Percentiles rank a stretch among this genome's conserved stretches.
Evolutionary conservation across 2,113 vertebrate genomes (phyloP).

Genomic region (Siniperca knerii): DNA sequence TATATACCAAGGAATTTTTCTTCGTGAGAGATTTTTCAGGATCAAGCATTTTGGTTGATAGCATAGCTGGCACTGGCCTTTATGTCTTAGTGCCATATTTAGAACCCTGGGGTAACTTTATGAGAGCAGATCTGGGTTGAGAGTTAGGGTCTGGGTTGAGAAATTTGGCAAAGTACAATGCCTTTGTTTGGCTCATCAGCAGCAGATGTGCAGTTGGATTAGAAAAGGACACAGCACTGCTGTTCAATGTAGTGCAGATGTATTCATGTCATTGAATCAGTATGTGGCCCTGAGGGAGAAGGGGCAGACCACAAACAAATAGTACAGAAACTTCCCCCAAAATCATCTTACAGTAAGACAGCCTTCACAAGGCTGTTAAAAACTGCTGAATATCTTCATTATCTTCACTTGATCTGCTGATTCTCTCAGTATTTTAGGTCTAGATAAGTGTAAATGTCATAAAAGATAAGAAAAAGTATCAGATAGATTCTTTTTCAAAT

Average conservation of each 20-base stretch:
- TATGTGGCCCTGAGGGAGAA: slow-evolving; percentile 72
- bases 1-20: slow-evolving; percentile 24
- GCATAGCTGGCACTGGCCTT: slow-evolving; percentile 28
- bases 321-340: slow-evolving; percentile 51
- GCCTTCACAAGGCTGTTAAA: slow-evolving; percentile 18
- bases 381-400: slow-evolving; percentile 17
- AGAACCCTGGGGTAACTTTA: slow-evolving; percentile 50
- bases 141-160: slow-evolving; percentile 23
- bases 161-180: slow-evolving; percentile 61
- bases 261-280: slow-evolving; percentile 80
- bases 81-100: slow-evolving; percentile 39
- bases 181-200: slow-evolving; percentile 79
- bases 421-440: neutral
- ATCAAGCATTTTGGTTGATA: slow-evolving; percentile 44
- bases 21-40: slow-evolving; percentile 11
- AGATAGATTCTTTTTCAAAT: neutral
- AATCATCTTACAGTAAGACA: slow-evolving; percentile 40
- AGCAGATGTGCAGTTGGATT: slow-evolving; percentile 80
- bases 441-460: neutral
- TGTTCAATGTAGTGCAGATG: slow-evolving; percentile 81
- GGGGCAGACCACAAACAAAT: slow-evolving; percentile 73
- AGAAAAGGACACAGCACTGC: slow-evolving; percentile 67
- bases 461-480: neutral
- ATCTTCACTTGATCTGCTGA: slow-evolving; percentile 8
- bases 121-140: slow-evolving; percentile 42